Conservation (phyloP, 2,113 vertebrate genomes). For the Xerus inauris region DNA sequence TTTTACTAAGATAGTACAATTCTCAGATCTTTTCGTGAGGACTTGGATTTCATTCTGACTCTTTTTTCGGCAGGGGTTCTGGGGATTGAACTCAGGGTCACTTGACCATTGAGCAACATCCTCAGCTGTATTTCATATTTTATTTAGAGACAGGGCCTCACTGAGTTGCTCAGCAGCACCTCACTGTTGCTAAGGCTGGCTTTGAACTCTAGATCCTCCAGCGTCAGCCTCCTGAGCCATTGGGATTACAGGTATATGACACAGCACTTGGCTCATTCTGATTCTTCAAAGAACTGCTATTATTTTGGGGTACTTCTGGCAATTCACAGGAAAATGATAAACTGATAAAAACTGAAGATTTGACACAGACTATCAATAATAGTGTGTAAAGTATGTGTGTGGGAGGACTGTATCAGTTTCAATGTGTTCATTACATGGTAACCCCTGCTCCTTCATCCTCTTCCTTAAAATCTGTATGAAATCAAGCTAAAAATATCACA, state of each 20-base stretch:
- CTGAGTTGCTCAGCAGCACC: too few relatives aligned
- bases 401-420: background rate
- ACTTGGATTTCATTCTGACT: conserved; percentile 33
- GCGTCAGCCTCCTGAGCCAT: too few relatives aligned
- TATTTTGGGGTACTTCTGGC: background rate
- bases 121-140: too few relatives aligned
- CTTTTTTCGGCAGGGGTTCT: background rate
- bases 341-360: background rate
- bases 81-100: too few relatives aligned
- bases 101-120: too few relatives aligned
- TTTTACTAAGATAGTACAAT: background rate
- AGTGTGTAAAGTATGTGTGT: too few relatives aligned
- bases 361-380: background rate
- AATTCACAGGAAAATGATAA: conserved; percentile 52
- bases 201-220: too few relatives aligned
- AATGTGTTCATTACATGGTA: conserved; percentile 33
- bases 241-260: too few relatives aligned
- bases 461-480: conserved; percentile 32
- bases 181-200: too few relatives aligned
- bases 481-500: background rate
- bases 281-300: conserved; percentile 30
- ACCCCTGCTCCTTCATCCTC: background rate
- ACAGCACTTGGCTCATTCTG: background rate
- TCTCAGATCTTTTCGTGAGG: conserved; percentile 39
- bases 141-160: too few relatives aligned